These are phyloP conservation scores for Fundulus diaphanus DNA, from an alignment of 2,797 vertebrate genomes.

Conservation along the genomic window DNA sequence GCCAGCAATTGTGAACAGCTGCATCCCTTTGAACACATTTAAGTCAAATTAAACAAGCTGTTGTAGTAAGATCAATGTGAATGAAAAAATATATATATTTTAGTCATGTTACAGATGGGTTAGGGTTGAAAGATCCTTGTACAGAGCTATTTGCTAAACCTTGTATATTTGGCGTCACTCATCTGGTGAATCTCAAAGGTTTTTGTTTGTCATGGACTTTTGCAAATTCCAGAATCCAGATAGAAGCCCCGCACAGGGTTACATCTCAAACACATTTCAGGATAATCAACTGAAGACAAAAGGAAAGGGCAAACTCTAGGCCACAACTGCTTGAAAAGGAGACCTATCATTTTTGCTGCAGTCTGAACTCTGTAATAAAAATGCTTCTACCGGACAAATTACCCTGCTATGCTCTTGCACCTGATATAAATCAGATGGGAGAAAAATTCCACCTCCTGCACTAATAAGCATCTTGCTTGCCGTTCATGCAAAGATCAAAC, in stretches of 20 bases:
- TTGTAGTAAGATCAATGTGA: not conserved
- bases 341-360: slow-evolving; percentile 75
- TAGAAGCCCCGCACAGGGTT: slow-evolving; percentile 49
- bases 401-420: slow-evolving; percentile 74
- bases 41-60: slow-evolving; percentile 1
- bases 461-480: slow-evolving; percentile 78
- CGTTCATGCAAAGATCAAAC: slow-evolving; percentile 76
- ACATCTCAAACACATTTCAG: slow-evolving; percentile 73
- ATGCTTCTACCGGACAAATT: slow-evolving; percentile 71
- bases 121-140: not conserved
- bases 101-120: not conserved
- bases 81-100: not conserved
- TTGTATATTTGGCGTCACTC: slow-evolving; percentile 28
- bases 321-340: slow-evolving; percentile 59
- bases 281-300: slow-evolving; percentile 67
- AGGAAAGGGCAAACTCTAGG: slow-evolving; percentile 63
- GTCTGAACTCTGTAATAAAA: slow-evolving; percentile 78
- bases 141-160: not conserved
- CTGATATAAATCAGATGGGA: slow-evolving; percentile 83
- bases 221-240: slow-evolving; percentile 59
- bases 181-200: slow-evolving; percentile 51
- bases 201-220: slow-evolving; percentile 29
- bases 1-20: not conserved
- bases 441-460: slow-evolving; percentile 77
- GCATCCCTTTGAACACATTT: slow-evolving; percentile 4